Conservation (phyloP, 2,888 invertebrate genomes). For the Sinohyriopsis cumingii region DNA sequence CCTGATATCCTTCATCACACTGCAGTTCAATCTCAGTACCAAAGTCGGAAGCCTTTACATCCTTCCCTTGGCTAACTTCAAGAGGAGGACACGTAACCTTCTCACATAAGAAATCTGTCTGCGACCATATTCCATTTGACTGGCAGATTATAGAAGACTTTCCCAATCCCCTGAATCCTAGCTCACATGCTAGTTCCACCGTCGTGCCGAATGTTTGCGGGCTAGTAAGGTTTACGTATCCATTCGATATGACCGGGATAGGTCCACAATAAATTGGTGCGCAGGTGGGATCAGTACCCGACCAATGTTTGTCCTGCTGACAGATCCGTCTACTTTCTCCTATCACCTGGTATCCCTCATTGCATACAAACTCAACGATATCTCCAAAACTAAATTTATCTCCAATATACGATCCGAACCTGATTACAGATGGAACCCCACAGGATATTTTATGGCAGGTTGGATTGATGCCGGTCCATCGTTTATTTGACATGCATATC, state of each 20-base stretch:
- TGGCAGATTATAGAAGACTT: constrained; percentile 49
- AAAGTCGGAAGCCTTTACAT: constrained; percentile 18
- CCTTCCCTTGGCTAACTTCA: constrained; percentile 19
- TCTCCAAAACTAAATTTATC: constrained; percentile 34
- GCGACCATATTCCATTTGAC: constrained; percentile 65
- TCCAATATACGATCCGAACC: constrained; percentile 29
- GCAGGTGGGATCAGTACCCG: constrained; percentile 36
- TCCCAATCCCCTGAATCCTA: constrained; percentile 38
- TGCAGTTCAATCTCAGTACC: constrained; percentile 30
- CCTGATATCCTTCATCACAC: constrained; percentile 52
- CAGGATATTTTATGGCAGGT: constrained; percentile 46
- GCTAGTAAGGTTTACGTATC: constrained; percentile 12
- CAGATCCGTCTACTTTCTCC: constrained; percentile 50
- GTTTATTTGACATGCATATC: constrained; percentile 45
- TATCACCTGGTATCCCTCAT: constrained; percentile 46
- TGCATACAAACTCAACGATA: constrained; percentile 50
- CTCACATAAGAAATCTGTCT: constrained; percentile 56
- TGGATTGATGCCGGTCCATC: constrained; percentile 51
- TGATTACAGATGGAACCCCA: constrained; percentile 26
- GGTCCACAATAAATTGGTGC: constrained; percentile 34
- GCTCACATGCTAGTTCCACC: constrained; percentile 31
- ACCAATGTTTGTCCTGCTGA: constrained; percentile 46
- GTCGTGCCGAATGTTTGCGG: constrained; percentile 28
- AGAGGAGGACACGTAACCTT: constrained; percentile 49
- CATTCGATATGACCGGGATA: constrained; percentile 23